A percentile compares a stretch with the other conserved stretches of the same genome.
Evolutionary conservation across 2,113 vertebrate species (phyloP).

Genomic region (Podiceps cristatus): DNA sequence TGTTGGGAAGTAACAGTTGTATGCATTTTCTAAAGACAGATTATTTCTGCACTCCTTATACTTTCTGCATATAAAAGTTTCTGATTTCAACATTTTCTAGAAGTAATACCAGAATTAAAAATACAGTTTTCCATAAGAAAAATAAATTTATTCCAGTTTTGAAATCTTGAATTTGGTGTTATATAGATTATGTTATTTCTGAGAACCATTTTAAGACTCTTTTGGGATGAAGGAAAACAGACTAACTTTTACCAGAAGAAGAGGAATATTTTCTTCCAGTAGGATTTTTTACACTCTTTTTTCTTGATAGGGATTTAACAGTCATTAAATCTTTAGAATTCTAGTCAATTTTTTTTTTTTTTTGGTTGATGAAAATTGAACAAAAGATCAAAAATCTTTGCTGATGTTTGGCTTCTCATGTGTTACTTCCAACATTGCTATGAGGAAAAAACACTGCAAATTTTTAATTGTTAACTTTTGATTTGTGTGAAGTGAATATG

Average conservation of each 20-base stretch:
- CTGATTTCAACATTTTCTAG: not conserved
- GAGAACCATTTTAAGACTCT: not conserved
- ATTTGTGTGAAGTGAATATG: not conserved
- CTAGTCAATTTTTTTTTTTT: not conserved
- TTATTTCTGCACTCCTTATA: not conserved
- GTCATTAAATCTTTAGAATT: not conserved
- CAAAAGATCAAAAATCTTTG: not conserved
- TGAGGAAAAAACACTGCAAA: not conserved
- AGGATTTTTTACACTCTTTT: not conserved
- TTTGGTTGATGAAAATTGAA: not conserved
- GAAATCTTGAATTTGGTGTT: not conserved
- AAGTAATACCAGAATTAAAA: not conserved
- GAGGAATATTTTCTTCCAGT: not conserved
- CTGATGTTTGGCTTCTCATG: not conserved
- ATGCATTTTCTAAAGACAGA: not conserved
- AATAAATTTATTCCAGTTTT: not conserved
- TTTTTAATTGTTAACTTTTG: not conserved
- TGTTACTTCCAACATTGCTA: not conserved
- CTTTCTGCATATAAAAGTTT: not conserved
- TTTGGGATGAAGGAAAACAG: not conserved
- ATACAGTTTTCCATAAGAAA: not conserved
- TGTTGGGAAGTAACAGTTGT: not conserved
- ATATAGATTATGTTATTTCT: not conserved
- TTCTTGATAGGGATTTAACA: not conserved
- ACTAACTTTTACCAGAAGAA: not conserved